These are phyloP conservation scores for Ochotona princeps DNA, from an alignment of 2,113 vertebrate genomes.

Conservation along the genomic window DNA sequence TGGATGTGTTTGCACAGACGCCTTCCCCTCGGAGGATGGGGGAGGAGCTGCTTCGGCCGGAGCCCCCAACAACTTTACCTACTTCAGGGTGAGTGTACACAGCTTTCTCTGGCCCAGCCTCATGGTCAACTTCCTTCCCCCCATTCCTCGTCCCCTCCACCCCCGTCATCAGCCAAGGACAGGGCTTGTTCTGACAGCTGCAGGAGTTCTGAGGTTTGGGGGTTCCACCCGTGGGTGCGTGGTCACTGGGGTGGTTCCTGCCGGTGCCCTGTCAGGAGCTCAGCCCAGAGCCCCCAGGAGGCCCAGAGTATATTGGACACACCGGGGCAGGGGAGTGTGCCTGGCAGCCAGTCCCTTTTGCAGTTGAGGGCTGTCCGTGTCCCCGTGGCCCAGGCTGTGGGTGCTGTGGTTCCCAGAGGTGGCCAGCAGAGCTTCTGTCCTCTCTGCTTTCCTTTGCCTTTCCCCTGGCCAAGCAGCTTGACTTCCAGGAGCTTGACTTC, in stretches of 20 bases:
- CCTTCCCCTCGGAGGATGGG: slow-evolving; percentile 93
- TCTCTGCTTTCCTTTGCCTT: background rate
- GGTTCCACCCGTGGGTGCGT: slow-evolving; percentile 55
- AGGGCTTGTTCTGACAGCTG: slow-evolving; percentile 83
- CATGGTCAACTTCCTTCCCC: slow-evolving; percentile 76
- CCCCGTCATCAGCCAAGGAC: slow-evolving; percentile 78
- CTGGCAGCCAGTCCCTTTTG: background rate
- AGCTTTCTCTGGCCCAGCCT: slow-evolving; percentile 1
- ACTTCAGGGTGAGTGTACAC: slow-evolving; percentile 95
- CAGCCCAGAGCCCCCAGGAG: background rate
- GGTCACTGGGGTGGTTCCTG: background rate
- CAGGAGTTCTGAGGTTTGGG: slow-evolving; percentile 73
- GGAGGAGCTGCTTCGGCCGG: slow-evolving; percentile 97
- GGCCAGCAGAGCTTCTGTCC: background rate
- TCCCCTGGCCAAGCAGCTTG: slow-evolving; percentile 17
- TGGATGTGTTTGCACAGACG: slow-evolving; percentile 96
- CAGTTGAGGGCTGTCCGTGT: background rate
- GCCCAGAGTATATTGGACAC: background rate
- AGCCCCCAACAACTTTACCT: slow-evolving; percentile 94
- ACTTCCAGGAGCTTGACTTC: slow-evolving; percentile 79
- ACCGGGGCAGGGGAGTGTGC: background rate
- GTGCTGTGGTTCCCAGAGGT: background rate
- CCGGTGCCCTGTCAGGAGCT: slow-evolving; percentile 11
- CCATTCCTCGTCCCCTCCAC: slow-evolving; percentile 35
- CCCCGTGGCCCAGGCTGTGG: background rate